Percentiles rank a stretch among this genome's conserved stretches.
Evolutionary conservation across 2,113 vertebrate genomes (phyloP).

Genomic region (Rattus norvegicus): DNA sequence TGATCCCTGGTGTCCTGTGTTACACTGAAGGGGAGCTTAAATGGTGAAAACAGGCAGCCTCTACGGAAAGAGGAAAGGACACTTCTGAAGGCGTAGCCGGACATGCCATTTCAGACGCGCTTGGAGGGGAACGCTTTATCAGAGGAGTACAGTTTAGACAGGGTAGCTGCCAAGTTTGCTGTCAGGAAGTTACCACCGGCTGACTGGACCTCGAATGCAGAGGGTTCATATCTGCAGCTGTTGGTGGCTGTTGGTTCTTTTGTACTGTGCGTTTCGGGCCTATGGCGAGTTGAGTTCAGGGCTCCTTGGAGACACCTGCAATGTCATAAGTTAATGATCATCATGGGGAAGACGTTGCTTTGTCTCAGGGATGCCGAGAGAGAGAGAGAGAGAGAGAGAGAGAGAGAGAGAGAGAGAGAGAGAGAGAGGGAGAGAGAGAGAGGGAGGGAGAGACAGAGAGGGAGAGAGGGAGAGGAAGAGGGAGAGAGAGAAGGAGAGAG

Average conservation of each 20-base stretch:
- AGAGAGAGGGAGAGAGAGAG: no score
- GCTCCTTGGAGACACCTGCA: neutral
- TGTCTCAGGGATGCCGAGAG: neutral
- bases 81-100: neutral
- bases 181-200: neutral
- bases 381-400: neutral
- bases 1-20: no score
- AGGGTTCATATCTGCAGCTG: no score
- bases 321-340: neutral
- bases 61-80: neutral
- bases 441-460: no score
- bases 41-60: neutral
- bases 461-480: no score
- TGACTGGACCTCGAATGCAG: neutral
- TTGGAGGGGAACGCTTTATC: neutral
- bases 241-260: neutral
- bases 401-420: no score
- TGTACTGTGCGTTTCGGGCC: neutral
- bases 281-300: neutral
- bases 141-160: neutral
- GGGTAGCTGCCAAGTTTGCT: neutral
- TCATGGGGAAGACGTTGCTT: neutral
- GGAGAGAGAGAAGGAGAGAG: no score
- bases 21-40: no score
- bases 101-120: no score